A percentile compares a stretch with the other conserved stretches of the same genome.
These are phyloP conservation scores for Drosophila pallidifrons DNA, from an alignment of 1,140 invertebrate genomes.

Conservation along the genomic window DNA sequence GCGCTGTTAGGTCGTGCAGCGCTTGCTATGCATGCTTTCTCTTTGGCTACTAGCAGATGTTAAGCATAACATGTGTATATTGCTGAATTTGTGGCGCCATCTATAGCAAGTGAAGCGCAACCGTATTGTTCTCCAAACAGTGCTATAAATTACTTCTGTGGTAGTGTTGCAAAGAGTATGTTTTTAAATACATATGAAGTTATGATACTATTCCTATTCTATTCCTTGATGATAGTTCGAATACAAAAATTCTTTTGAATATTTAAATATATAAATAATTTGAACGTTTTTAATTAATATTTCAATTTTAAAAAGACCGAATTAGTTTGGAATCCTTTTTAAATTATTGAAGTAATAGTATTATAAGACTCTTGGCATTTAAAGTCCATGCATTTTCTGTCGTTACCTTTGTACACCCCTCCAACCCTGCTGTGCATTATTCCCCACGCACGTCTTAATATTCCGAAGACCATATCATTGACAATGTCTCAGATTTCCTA, in stretches of 20 bases:
- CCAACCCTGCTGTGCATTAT: background rate
- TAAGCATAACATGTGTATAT: background rate
- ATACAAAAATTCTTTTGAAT: too few relatives aligned
- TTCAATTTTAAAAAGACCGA: too few relatives aligned
- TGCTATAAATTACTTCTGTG: background rate
- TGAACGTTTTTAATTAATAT: too few relatives aligned
- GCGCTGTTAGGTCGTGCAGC: background rate
- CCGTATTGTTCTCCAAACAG: background rate
- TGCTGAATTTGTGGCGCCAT: background rate
- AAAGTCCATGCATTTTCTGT: background rate
- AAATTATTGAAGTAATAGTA: background rate
- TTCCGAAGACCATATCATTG: conserved; percentile 49
- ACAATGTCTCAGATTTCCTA: conserved; percentile 68
- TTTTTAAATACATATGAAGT: background rate
- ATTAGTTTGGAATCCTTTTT: too few relatives aligned
- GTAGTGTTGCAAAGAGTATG: background rate
- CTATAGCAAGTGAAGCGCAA: background rate
- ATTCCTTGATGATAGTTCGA: too few relatives aligned
- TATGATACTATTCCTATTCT: background rate
- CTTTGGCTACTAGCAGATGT: background rate
- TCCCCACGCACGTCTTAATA: background rate
- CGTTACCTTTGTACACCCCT: background rate
- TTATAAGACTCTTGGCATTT: background rate
- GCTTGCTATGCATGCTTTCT: background rate
- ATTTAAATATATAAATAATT: too few relatives aligned